phyloP scores from a whole-genome alignment of 2,113 vertebrate genomes.

The Gobius niger region DNA sequence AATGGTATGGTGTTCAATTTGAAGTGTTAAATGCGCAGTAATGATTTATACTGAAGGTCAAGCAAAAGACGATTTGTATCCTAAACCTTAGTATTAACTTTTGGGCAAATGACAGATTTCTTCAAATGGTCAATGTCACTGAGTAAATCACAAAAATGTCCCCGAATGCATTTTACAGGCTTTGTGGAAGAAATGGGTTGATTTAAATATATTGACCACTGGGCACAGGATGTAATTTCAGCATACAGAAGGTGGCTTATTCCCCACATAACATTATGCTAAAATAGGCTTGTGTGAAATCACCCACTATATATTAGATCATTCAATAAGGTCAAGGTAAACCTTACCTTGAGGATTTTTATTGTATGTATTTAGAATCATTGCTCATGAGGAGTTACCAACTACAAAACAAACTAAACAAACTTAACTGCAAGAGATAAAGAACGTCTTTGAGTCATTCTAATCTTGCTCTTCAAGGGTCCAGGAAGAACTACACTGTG shows the following conservation, averaged over 20 bases:
- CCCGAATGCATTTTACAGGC: background rate
- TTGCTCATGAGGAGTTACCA: too few species aligned
- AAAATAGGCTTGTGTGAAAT: background rate
- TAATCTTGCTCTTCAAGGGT: too few species aligned
- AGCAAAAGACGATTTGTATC: background rate
- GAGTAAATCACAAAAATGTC: constrained; percentile 1
- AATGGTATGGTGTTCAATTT: background rate
- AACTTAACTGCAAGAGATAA: too few species aligned
- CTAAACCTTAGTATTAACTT: constrained; percentile 5
- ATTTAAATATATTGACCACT: constrained; percentile 2
- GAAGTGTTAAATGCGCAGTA: constrained; percentile 8
- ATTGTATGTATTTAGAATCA: too few species aligned
- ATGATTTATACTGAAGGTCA: background rate
- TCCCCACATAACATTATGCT: background rate
- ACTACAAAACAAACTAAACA: too few species aligned
- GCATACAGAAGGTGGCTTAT: background rate
- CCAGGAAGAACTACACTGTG: too few species aligned
- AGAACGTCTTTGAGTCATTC: too few species aligned
- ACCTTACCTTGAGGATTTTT: too few species aligned
- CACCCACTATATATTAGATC: too few species aligned
- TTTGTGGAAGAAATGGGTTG: constrained; percentile 3
- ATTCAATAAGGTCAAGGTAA: too few species aligned
- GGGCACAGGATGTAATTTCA: background rate
- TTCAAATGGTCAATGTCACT: constrained; percentile 1
- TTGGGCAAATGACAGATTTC: background rate